A percentile compares a stretch with the other conserved stretches of the same genome.
These are phyloP conservation scores for Alviniconcha strummeri DNA, from an alignment of 2,888 invertebrate genomes.

Conservation along the genomic window DNA sequence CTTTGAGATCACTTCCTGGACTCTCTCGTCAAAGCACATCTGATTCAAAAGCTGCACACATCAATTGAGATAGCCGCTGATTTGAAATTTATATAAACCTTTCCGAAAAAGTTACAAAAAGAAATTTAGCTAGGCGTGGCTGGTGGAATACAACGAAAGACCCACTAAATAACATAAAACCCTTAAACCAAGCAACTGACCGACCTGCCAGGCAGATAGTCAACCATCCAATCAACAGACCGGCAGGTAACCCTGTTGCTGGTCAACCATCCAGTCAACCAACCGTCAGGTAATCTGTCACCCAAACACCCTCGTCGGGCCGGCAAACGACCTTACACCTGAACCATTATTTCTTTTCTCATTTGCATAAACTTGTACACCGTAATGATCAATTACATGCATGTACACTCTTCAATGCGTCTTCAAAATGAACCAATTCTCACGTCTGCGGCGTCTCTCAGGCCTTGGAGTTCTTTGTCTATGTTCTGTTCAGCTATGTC, in stretches of 20 bases:
- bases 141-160: no score
- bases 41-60: constrained; percentile 74
- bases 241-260: no score
- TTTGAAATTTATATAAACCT: no score
- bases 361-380: no score
- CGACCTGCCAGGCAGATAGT: neutral
- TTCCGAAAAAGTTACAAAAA: no score
- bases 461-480: constrained; percentile 76
- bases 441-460: constrained; percentile 73
- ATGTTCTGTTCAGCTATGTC: constrained; percentile 79
- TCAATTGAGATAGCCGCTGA: neutral
- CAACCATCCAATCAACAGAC: neutral
- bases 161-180: no score
- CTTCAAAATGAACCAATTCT: neutral
- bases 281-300: neutral
- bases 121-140: no score
- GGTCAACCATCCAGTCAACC: neutral
- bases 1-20: constrained; percentile 76
- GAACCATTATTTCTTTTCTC: neutral
- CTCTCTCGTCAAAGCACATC: constrained; percentile 76
- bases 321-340: neutral
- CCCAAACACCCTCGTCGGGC: neutral
- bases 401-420: no score
- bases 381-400: no score
- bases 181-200: neutral